These are phyloP conservation scores for Cataglyphis albicans DNA, from an alignment of 2,888 invertebrate genomes.

Conservation along the genomic window DNA sequence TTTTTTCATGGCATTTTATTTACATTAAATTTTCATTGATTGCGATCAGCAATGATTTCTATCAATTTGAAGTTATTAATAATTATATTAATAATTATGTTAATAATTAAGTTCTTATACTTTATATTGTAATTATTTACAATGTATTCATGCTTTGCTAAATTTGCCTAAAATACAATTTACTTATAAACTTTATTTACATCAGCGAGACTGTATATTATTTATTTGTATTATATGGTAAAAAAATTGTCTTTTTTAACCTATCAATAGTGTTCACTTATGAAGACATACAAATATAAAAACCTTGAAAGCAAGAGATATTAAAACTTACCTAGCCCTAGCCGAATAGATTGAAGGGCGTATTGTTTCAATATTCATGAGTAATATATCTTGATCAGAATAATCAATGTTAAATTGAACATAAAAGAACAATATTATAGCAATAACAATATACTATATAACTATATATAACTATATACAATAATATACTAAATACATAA, in stretches of 20 bases:
- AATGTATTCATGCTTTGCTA: background rate
- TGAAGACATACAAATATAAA: background rate
- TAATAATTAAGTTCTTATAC: background rate
- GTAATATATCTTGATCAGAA: conserved; percentile 12
- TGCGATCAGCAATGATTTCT: background rate
- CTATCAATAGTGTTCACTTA: background rate
- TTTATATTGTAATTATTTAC: background rate
- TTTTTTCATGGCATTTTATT: background rate
- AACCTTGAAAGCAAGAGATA: conserved; percentile 19
- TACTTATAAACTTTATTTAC: background rate
- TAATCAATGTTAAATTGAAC: conserved; percentile 16
- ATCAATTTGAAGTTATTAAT: conserved; percentile 3
- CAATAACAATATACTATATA: no score
- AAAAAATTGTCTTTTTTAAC: background rate
- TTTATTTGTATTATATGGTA: background rate
- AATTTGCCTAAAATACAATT: background rate
- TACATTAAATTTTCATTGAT: background rate
- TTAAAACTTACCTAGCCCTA: background rate
- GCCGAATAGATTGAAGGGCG: background rate
- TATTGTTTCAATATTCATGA: conserved; percentile 12
- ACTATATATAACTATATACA: no score
- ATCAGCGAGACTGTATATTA: background rate
- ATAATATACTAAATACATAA: background rate
- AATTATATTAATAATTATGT: background rate
- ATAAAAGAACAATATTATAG: background rate